Base-by-base conservation (phyloP, 2,797 vertebrate species). In the Orientallactaga sibirica region DNA sequence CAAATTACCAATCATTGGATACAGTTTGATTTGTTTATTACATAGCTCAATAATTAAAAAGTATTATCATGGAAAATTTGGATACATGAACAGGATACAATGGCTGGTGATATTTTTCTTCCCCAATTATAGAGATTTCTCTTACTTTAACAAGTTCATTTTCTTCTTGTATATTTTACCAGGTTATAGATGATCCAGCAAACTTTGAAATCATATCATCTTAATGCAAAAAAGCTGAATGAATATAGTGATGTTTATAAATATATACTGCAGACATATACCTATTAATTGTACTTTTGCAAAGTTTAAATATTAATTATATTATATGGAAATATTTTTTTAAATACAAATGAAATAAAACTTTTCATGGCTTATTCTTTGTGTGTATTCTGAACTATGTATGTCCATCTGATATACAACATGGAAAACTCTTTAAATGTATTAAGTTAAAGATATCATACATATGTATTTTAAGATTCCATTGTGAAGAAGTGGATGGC, bases 141-240 rank as follows among this genome's bases (percentile, higher is more conserved):
- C 20, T 82, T 52, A 74, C n/a, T 85, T 76, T 92, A 52, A 93
- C 91, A 74, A 80, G 3, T 75, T 48, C 33, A 66, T 67, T 88
- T 66, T 22, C 71, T 86, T 91, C 48, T 94, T 74, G 22, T 41
- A 1, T 71, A 75, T 89, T 92, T 6, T 16, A 80, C 18, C 24
- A 48, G 9, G 22, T 77, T 25, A 33, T 74, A 75, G 1, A 76
- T 55, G 80, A 77, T 80, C 20, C 43, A 80, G 77, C 3, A 77
- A 83, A 79, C 20, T n/a, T 79, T 96, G 94, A 94, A 94, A 71
- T 62, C 3, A 43, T 18, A 85, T 81, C 75, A 66, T 41, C 41
- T 80, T 77, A 80, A 90, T 62, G 37, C n/a, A 85, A 77, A 91
- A 48, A 33, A 27, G 18, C 12, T 14, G 74, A 80, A 58, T 25